Base-by-base conservation (phyloP, 2,888 invertebrate genomes). In the Lepidonotus clava region DNA sequence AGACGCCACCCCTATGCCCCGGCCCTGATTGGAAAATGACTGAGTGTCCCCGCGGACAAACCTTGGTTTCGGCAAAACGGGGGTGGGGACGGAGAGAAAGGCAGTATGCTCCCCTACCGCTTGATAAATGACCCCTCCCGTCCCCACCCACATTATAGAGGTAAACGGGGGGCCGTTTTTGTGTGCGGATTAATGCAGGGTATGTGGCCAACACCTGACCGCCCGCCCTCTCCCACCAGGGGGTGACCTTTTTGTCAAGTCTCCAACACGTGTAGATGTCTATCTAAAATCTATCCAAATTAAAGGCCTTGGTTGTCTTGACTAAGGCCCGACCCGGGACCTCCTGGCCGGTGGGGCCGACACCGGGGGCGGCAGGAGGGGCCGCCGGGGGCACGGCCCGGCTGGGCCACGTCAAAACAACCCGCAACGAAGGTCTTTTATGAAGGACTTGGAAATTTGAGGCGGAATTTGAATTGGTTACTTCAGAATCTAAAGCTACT, bases 241-340 rank as follows among this genome's bases (percentile, higher is more conserved):
- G 14, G 4, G 36, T 38, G 28, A 28, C 61, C 61, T 11, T 61
- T 61, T 61, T 61, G 61, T 61, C 1, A 61, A 61, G 61, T 61
- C 24, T 24, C 28, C 28, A 11, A 1, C 24, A 61, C 14, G 28
- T 61, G 61, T 61, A 61, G 61, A 61, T 61, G 28, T 4, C 61
- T 61, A 61, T 61, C 61, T 61, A 61, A 28, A 61, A 61, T 61
- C 61, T 32, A 61, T 61, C 61, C 28, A 61, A 61, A 61, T 61
- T 61, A 61, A 61, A 61, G 61, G 61, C 28, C 61, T 11, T 24
- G 24, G 28, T 61, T 28, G 28, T 61, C 61, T 11, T 11, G 1
- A 11, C 28, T 61, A 28, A 32, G 61, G n/a, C 5, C 61, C 28
- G 28, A 28, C 61, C 24, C 28, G 61, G 28, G 61, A 32, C 28